A percentile compares a stretch with the other conserved stretches of the same genome.
These are phyloP conservation scores for Clunio marinus DNA, from an alignment of 2,888 invertebrate species.

Conservation along the genomic window DNA sequence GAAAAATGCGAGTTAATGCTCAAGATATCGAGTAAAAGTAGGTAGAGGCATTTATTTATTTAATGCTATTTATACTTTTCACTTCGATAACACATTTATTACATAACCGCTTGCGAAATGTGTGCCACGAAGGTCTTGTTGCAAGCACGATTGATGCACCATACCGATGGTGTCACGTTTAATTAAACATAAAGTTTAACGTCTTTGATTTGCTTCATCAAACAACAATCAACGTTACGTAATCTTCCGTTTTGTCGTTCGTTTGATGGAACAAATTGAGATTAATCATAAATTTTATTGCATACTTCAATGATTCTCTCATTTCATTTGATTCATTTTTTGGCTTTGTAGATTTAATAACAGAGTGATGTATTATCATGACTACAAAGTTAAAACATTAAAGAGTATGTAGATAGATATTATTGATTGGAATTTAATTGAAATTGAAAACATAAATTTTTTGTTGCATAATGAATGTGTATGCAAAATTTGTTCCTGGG, in stretches of 20 bases:
- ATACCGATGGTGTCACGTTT: slow-evolving; percentile 19
- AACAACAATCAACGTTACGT: too few relatives aligned
- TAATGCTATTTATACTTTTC: slow-evolving; percentile 13
- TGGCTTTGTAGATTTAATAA: too few relatives aligned
- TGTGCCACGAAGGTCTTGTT: slow-evolving; percentile 34
- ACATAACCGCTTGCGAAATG: slow-evolving; percentile 26
- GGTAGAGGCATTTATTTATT: slow-evolving; percentile 26
- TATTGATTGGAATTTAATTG: slow-evolving; percentile 37
- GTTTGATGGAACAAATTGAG: too few relatives aligned
- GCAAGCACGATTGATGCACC: slow-evolving; percentile 14
- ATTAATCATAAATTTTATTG: too few relatives aligned
- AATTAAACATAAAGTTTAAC: too few relatives aligned
- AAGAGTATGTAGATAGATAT: background rate
- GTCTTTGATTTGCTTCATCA: too few relatives aligned
- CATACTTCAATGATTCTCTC: too few relatives aligned
- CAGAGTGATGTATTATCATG: background rate
- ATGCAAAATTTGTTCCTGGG: slow-evolving; percentile 6
- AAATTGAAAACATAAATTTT: slow-evolving; percentile 33
- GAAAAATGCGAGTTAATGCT: too few relatives aligned
- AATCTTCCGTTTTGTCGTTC: background rate
- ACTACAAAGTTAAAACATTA: too few relatives aligned
- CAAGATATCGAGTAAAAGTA: background rate
- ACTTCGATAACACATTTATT: slow-evolving; percentile 38
- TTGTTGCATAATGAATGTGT: slow-evolving; percentile 27
- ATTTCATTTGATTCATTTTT: too few relatives aligned